phyloP scores from a whole-genome alignment of 1,140 invertebrate species.

The Stegodyphus mimosarum region DNA sequence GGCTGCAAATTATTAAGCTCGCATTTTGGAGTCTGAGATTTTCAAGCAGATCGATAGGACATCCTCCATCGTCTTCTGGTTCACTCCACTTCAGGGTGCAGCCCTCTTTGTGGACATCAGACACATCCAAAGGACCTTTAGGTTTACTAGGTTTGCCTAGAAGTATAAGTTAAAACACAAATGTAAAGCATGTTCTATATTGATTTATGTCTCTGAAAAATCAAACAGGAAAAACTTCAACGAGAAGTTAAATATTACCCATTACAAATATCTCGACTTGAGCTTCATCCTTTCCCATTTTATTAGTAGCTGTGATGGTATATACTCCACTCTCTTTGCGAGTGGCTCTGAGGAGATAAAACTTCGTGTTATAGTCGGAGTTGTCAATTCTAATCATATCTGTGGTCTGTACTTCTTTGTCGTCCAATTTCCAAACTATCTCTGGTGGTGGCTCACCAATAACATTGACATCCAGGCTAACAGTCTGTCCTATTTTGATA shows the following conservation, averaged over 20 bases:
- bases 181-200: background rate
- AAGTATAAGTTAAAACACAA: background rate
- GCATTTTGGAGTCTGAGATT: slow-evolving; percentile 81
- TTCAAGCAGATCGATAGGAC: slow-evolving; percentile 90
- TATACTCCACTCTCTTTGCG: slow-evolving; percentile 88
- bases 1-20: slow-evolving; percentile 88
- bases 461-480: slow-evolving; percentile 91
- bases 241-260: slow-evolving; percentile 71
- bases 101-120: slow-evolving; percentile 92
- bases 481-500: slow-evolving; percentile 91
- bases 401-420: slow-evolving; percentile 70
- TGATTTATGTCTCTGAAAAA: too few species aligned
- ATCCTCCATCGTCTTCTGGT: slow-evolving; percentile 89
- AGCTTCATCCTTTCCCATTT: slow-evolving; percentile 90
- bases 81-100: slow-evolving; percentile 94
- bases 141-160: slow-evolving; percentile 82
- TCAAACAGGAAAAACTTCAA: background rate
- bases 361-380: slow-evolving; percentile 93
- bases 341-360: slow-evolving; percentile 84
- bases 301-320: slow-evolving; percentile 90
- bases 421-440: slow-evolving; percentile 83
- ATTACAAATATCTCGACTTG: slow-evolving; percentile 92
- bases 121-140: slow-evolving; percentile 90
- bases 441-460: slow-evolving; percentile 93
- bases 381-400: slow-evolving; percentile 75